Percentiles rank a stretch among this genome's conserved stretches.
phyloP scores from a whole-genome alignment of 2,113 vertebrate genomes.

The Trichechus manatus region DNA sequence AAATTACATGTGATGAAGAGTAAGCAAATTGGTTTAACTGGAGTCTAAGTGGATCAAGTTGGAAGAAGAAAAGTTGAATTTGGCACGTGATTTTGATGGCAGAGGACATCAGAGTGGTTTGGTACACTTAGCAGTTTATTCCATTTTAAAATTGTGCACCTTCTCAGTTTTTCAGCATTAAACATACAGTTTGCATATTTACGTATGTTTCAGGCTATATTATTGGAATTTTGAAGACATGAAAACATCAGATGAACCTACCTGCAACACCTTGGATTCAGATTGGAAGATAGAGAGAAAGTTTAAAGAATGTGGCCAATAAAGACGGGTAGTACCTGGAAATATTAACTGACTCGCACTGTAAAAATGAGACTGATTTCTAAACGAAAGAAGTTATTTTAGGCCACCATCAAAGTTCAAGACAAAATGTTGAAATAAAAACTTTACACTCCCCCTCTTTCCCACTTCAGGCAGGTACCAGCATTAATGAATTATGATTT shows the following conservation, averaged over 20 bases:
- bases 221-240: conserved; percentile 88
- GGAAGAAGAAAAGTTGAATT: conserved; percentile 40
- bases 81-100: conserved; percentile 25
- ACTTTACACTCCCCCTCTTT: conserved; percentile 78
- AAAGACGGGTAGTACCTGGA: conserved; percentile 87
- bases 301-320: conserved; percentile 88
- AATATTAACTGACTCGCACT: conserved; percentile 84
- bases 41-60: conserved; percentile 38
- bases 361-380: conserved; percentile 87
- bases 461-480: conserved; percentile 87
- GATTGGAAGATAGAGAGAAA: conserved; percentile 88
- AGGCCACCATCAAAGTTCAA: conserved; percentile 86
- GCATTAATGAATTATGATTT: conserved; percentile 89
- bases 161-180: conserved; percentile 59
- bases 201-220: conserved; percentile 85
- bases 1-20: conserved; percentile 11
- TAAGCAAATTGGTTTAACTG: conserved; percentile 48
- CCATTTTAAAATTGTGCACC: neutral
- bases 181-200: conserved; percentile 75
- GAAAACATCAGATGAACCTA: conserved; percentile 87
- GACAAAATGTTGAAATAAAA: conserved; percentile 89
- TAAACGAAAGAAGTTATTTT: conserved; percentile 84
- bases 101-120: conserved; percentile 4
- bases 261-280: conserved; percentile 84
- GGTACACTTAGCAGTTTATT: conserved; percentile 28